Percentiles rank a stretch among this genome's conserved stretches.
Conservation (phyloP, 1,140 invertebrate species). For the Drosophila kanapiae region DNA sequence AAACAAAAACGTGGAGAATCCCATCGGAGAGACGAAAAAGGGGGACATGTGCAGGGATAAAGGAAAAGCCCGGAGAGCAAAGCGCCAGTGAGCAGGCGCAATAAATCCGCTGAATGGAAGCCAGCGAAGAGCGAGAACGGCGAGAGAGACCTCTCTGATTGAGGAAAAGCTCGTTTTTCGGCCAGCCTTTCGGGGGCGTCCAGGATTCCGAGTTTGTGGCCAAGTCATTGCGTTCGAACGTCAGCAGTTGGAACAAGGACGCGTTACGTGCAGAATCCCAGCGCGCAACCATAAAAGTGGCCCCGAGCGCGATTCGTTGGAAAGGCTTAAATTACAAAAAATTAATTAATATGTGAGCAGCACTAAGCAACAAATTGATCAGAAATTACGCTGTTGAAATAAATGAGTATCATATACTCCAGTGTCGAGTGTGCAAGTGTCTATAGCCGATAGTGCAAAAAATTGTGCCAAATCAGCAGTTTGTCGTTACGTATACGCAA, state of each 20-base stretch:
- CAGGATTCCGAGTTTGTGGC: constrained; percentile 71
- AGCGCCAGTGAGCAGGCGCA: constrained; percentile 16
- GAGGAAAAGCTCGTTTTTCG: constrained; percentile 46
- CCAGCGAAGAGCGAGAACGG: constrained; percentile 25
- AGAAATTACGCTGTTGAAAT: constrained; percentile 2
- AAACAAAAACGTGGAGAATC: constrained; percentile 70
- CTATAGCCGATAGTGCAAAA: constrained; percentile 1
- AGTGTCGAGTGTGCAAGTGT: constrained; percentile 34
- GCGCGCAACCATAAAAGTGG: constrained; percentile 55
- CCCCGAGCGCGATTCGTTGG: constrained; percentile 22
- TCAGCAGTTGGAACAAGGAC: constrained; percentile 83
- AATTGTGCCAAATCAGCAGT: constrained; percentile 51
- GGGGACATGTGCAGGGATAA: constrained; percentile 32
- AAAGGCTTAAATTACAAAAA: constrained; percentile 28
- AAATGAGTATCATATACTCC: constrained; percentile 5
- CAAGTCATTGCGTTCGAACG: constrained; percentile 66
- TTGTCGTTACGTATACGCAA: constrained; percentile 68
- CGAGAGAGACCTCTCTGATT: constrained; percentile 5
- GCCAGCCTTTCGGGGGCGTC: constrained; percentile 67
- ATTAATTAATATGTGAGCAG: constrained; percentile 14
- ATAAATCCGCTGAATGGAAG: constrained; percentile 49
- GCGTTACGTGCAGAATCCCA: constrained; percentile 73
- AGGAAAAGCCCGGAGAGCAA: constrained; percentile 22
- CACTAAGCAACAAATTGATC: not conserved
- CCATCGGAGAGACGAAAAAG: constrained; percentile 18